phyloP scores from a whole-genome alignment of 2,888 invertebrate species.

The Thumatha senex region DNA sequence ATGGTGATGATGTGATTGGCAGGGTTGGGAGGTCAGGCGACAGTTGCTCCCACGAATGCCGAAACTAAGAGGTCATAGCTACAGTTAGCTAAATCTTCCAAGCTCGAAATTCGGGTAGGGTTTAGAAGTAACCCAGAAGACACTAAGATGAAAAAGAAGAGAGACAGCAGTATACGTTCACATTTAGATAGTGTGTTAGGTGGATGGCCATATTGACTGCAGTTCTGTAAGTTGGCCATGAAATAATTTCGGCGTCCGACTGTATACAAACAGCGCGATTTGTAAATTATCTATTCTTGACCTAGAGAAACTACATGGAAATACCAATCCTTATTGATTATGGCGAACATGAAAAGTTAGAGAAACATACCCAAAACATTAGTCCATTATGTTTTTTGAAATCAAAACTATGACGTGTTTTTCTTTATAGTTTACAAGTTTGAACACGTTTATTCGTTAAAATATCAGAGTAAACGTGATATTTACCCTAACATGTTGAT shows the following conservation, averaged over 20 bases:
- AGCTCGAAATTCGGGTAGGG: too few species aligned
- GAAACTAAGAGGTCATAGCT: too few species aligned
- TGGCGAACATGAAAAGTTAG: slow-evolving; percentile 14
- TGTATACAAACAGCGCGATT: slow-evolving; percentile 28
- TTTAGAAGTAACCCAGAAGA: neutral
- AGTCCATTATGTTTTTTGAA: slow-evolving; percentile 21
- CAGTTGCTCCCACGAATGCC: too few species aligned
- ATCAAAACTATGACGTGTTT: slow-evolving; percentile 28
- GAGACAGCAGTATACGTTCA: neutral
- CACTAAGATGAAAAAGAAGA: neutral
- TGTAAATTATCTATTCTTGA: slow-evolving; percentile 23
- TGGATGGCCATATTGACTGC: slow-evolving; percentile 15
- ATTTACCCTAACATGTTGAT: slow-evolving; percentile 40
- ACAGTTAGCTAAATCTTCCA: too few species aligned
- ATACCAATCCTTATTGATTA: slow-evolving; percentile 38
- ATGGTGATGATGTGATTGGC: too few species aligned
- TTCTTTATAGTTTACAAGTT: slow-evolving; percentile 15
- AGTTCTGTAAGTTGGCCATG: slow-evolving; percentile 10
- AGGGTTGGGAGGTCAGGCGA: too few species aligned
- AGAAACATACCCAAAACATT: slow-evolving; percentile 22
- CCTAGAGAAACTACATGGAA: slow-evolving; percentile 16
- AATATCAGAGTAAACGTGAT: slow-evolving; percentile 18
- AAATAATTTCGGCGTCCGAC: slow-evolving; percentile 4
- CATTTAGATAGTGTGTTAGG: slow-evolving; percentile 1
- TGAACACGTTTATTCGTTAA: slow-evolving; percentile 17